A percentile compares a stretch with the other conserved stretches of the same genome.
phyloP scores from a whole-genome alignment of 2,888 invertebrate species.

The Pteria penguin region DNA sequence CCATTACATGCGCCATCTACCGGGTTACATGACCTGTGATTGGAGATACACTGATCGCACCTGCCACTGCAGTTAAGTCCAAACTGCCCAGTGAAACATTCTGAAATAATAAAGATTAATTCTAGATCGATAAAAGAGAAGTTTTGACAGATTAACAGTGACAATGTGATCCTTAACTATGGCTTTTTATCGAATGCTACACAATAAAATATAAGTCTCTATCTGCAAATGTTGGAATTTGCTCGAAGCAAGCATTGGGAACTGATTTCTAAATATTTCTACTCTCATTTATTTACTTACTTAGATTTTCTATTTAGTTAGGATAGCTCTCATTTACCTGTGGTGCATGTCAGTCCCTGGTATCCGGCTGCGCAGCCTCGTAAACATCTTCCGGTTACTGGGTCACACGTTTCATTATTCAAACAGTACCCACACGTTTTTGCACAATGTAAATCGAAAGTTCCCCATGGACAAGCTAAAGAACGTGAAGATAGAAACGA shows the following conservation, averaged over 20 bases:
- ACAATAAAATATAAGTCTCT: no score
- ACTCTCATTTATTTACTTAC: no score
- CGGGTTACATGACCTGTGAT: background rate
- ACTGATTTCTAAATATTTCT: no score
- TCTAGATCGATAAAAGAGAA: no score
- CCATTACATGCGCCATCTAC: background rate
- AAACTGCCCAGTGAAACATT: background rate
- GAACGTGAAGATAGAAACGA: no score
- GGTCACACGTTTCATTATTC: background rate
- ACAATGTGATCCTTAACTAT: no score
- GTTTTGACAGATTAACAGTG: no score
- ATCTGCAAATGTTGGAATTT: no score
- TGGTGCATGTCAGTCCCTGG: background rate
- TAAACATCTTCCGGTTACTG: background rate
- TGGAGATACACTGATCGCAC: background rate
- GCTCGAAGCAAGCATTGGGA: no score
- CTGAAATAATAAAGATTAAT: background rate
- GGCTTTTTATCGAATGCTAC: no score
- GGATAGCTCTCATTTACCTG: background rate
- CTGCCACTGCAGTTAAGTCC: background rate
- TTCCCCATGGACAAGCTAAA: background rate
- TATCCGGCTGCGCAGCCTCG: background rate
- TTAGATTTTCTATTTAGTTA: no score
- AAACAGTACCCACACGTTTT: background rate
- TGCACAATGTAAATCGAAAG: background rate